Evolutionary conservation across 2,888 invertebrate species (phyloP), one percentile per base, ranked within the genome.

Genomic region (Dicranocentrus wangi): DNA sequence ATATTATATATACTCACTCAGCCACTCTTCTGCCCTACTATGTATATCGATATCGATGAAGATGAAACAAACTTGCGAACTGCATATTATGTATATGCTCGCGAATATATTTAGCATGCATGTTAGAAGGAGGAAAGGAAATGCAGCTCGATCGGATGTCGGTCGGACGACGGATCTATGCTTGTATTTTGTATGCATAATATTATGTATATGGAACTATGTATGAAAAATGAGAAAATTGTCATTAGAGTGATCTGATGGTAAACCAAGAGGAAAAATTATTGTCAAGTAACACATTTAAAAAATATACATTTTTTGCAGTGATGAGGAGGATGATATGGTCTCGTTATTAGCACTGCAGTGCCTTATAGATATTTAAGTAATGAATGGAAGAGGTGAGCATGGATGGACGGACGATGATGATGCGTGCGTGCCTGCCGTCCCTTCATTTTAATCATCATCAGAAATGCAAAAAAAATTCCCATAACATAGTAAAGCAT

Each of bases 401-500:
- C n/a, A n/a, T n/a, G n/a, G n/a, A n/a, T n/a, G n/a, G n/a, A n/a
- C n/a, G n/a, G n/a, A n/a, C n/a, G n/a, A n/a, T n/a, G n/a, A n/a
- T n/a, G n/a, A 55, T 25, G 15, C 25, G 19, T 47, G 27, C 25
- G 43, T 69, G 70, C 70, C 32, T 71, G 39, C 15, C 39, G 21
- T 32, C 7, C 19, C 23, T 21, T 39, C 69, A 55, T 32, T 55
- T 32, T 32, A 32, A 55, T 60, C 28, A 27, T 19, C 19, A 23
- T 55, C 55, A 55, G 25, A 55, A 60, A 71, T 21, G 10, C 5
- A 10, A 10, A 21, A 69, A 23, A 69, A 69, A 19, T 60, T 71
- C 70, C 70, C 70, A 71, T 39, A 71, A 71, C 70, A 71, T 71
- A 71, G 47, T 5, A 15, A 47, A 47, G 47, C 10, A 47, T 47